Conservation (phyloP, 2,113 vertebrate genomes). For the Pavo muticus region DNA sequence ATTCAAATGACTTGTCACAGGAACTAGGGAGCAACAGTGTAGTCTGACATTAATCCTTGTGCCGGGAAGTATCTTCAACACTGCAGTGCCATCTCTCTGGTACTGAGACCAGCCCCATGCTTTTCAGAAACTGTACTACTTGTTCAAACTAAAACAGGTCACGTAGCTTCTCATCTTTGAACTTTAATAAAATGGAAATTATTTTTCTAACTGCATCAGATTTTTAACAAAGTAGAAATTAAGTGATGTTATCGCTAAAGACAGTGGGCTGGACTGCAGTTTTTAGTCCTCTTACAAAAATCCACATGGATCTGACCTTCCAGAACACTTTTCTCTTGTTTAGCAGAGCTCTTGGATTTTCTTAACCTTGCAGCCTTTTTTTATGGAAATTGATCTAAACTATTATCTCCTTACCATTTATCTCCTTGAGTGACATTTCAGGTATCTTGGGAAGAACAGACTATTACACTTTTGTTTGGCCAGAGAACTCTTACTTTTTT, state of each 20-base stretch:
- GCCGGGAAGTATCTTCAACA: constrained; percentile 25
- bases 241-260: background rate
- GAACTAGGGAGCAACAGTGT: background rate
- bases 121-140: background rate
- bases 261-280: background rate
- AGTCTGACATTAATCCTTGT: constrained; percentile 18
- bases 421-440: constrained; percentile 8
- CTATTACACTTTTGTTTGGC: constrained; percentile 48
- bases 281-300: constrained; percentile 11
- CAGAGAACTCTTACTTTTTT: constrained; percentile 56
- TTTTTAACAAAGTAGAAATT: background rate
- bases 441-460: constrained; percentile 29
- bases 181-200: background rate
- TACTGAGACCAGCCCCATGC: background rate
- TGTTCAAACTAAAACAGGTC: background rate
- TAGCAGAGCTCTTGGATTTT: background rate
- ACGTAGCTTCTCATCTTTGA: background rate
- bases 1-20: constrained; percentile 15
- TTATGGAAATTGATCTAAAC: background rate
- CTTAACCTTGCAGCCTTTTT: constrained; percentile 8
- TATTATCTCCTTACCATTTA: constrained; percentile 10
- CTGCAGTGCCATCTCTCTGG: background rate
- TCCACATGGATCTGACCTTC: background rate
- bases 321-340: background rate
- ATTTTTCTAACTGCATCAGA: background rate